Percentiles rank a stretch among this genome's conserved stretches.
Evolutionary conservation across 2,888 invertebrate species (phyloP).

Genomic region (Parasteatoda lunata): DNA sequence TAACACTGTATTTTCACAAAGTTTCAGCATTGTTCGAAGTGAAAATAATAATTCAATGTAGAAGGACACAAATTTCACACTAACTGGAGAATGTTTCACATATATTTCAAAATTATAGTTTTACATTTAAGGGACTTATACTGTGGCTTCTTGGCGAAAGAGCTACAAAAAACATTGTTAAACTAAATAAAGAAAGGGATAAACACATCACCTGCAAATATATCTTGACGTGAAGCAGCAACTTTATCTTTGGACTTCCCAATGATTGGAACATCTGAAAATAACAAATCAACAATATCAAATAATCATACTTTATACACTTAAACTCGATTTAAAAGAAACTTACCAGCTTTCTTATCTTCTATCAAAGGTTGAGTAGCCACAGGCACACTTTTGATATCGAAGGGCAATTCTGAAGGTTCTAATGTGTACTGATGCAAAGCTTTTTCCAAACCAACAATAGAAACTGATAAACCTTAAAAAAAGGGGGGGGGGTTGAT

Average conservation of each 20-base stretch:
- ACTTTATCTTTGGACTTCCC: slow-evolving; percentile 74
- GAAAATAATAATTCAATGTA: too few relatives aligned
- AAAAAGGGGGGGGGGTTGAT: too few relatives aligned
- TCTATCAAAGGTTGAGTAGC: slow-evolving; percentile 77
- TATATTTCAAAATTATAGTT: too few relatives aligned
- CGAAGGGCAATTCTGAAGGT: slow-evolving; percentile 84
- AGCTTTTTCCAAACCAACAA: slow-evolving; percentile 90
- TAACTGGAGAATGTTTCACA: too few relatives aligned
- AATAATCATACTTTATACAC: background rate
- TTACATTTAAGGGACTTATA: too few relatives aligned
- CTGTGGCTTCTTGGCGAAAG: too few relatives aligned
- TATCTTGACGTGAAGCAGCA: slow-evolving; percentile 84
- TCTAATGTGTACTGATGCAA: slow-evolving; percentile 86
- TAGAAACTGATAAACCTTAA: slow-evolving; percentile 80
- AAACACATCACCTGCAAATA: slow-evolving; percentile 80
- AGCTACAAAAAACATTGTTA: too few relatives aligned
- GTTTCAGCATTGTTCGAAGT: too few relatives aligned
- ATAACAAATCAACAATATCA: background rate
- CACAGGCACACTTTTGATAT: slow-evolving; percentile 88
- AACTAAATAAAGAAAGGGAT: too few relatives aligned
- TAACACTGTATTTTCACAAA: too few relatives aligned
- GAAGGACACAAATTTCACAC: too few relatives aligned
- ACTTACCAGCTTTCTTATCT: slow-evolving; percentile 75
- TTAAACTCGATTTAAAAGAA: too few relatives aligned
- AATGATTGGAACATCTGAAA: slow-evolving; percentile 56